Evolutionary conservation across 2,797 vertebrate species (phyloP).

Genomic region (Falco peregrinus): DNA sequence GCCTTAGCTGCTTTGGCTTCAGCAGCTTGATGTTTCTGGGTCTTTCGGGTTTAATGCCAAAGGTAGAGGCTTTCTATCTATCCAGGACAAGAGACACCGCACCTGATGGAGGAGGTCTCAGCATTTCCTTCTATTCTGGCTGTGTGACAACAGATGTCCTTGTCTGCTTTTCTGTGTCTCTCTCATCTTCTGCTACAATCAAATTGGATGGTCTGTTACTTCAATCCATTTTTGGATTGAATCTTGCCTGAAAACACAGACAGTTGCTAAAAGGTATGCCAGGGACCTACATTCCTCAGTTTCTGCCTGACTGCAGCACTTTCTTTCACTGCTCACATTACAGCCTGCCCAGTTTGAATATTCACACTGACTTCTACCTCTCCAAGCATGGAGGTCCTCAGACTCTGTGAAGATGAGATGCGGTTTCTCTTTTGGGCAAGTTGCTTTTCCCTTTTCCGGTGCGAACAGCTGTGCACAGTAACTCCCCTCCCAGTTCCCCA

Average conservation of each 20-base stretch:
- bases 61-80: neutral
- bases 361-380: neutral
- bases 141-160: neutral
- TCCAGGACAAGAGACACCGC: neutral
- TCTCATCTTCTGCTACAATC: neutral
- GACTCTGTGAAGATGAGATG: neutral
- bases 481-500: neutral
- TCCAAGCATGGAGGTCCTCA: neutral
- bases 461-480: neutral
- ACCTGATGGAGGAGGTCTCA: neutral
- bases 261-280: slow-evolving; percentile 21
- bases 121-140: neutral
- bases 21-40: neutral
- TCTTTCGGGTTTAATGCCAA: neutral
- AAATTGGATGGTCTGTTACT: slow-evolving; percentile 30
- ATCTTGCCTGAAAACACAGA: slow-evolving; percentile 11
- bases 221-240: neutral
- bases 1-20: neutral
- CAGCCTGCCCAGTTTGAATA: neutral
- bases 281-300: slow-evolving; percentile 19
- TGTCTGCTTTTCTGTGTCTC: neutral
- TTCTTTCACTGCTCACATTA: slow-evolving; percentile 30
- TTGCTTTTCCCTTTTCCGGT: neutral
- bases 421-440: neutral
- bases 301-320: slow-evolving; percentile 20